phyloP scores from a whole-genome alignment of 1,140 invertebrate genomes.

The Bombus picipes region DNA sequence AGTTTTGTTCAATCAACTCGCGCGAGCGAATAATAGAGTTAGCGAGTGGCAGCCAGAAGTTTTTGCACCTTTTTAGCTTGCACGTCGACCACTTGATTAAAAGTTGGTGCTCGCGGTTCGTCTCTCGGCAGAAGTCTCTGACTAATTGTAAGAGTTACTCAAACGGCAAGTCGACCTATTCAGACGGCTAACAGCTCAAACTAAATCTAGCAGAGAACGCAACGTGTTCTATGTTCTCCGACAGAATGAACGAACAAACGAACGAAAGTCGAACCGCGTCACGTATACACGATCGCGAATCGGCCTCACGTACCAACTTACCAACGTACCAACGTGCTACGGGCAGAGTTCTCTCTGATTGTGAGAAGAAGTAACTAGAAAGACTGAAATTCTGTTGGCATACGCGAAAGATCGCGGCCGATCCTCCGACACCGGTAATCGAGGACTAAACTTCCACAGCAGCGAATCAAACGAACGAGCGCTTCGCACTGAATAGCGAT shows the following conservation, averaged over 20 bases:
- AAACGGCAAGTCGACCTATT: conserved; percentile 47
- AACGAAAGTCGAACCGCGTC: conserved; percentile 65
- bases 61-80: neutral
- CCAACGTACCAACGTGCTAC: conserved; percentile 53
- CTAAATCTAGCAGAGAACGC: neutral
- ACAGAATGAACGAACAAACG: conserved; percentile 32
- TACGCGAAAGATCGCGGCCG: no score
- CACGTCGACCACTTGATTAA: conserved; percentile 25
- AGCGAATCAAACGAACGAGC: conserved; percentile 4
- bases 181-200: conserved; percentile 52
- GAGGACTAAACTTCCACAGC: conserved; percentile 32
- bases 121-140: no score
- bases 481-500: conserved; percentile 60
- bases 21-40: neutral
- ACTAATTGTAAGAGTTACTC: neutral
- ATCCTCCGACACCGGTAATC: no score
- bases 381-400: conserved; percentile 45
- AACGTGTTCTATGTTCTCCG: conserved; percentile 25
- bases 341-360: conserved; percentile 39
- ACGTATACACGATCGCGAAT: conserved; percentile 70
- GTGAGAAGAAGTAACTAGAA: conserved; percentile 30
- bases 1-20: conserved; percentile 28
- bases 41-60: neutral
- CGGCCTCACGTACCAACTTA: conserved; percentile 57
- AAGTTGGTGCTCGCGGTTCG: conserved; percentile 23